Evolutionary conservation across 2,113 vertebrate genomes (phyloP), one percentile per base, ranked within the genome.

Genomic region (Theristicus caerulescens): DNA sequence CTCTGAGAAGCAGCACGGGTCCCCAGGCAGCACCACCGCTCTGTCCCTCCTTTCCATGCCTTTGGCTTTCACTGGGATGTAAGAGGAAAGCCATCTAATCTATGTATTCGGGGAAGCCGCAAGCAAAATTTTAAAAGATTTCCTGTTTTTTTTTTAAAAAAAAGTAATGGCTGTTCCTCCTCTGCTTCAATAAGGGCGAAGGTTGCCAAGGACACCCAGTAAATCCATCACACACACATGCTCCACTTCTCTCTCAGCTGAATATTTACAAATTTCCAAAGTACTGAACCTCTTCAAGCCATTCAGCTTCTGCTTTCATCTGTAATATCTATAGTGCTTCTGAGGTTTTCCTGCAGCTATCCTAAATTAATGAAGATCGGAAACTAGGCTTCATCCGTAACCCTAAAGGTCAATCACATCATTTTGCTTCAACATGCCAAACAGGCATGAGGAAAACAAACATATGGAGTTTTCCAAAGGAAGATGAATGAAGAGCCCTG

Each of bases 211-310:
- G 65, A 67, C 83, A 91, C n/a, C 34, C 70, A 71, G 44, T 90
- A 82, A 82, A 93, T 91, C 66, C 20, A 32, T 59, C 81, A 76
- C 18, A 57, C 25, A 17, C 34, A 79, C 32, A n/a, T 20, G 52
- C 52, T 85, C 31, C 5, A 5, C 84, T 87, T 77, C 70, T 59
- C 29, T 88, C 82, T 82, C 55, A 31, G 65, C 16, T 87, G 91
- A 91, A 7, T 91, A 93, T 91, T 96, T 93, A 96, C 84, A 90
- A 36, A 57, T 80, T 94, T 96, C 62, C 25, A 0, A 91, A 95
- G 82, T 77, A 79, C 59, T 83, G 71, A 94, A 82, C 49, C 79
- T 92, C 85, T 94, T 86, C 54, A 86, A 73, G 71, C 38, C 64
- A 34, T 81, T 71, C 78, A 78, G 67, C 44, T 79, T 80, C 85